A percentile compares a stretch with the other conserved stretches of the same genome.
Evolutionary conservation across 2,113 vertebrate species (phyloP).

Genomic region (Vulpes ferrilata): DNA sequence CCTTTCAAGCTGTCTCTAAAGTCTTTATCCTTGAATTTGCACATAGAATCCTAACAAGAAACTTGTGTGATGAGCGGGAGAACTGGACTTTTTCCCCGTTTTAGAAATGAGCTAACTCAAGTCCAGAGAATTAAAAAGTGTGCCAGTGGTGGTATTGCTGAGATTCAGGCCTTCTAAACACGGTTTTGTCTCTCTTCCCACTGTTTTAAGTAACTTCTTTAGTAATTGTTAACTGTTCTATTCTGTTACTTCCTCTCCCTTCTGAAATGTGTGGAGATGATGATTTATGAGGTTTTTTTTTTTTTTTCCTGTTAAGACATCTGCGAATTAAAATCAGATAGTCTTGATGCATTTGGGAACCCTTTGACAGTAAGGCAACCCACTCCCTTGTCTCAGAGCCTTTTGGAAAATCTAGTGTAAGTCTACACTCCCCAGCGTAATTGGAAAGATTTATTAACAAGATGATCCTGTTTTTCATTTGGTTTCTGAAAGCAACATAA

Average conservation of each 20-base stretch:
- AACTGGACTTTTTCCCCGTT: not conserved
- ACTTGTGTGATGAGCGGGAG: not conserved
- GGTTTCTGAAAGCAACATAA: conserved; percentile 79
- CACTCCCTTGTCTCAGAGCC: not conserved
- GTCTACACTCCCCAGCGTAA: conserved; percentile 4
- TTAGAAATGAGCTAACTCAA: conserved; percentile 24
- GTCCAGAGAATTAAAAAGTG: conserved; percentile 41
- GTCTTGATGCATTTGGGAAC: conserved; percentile 41
- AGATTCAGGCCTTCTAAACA: conserved; percentile 15
- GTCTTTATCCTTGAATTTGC: conserved; percentile 32
- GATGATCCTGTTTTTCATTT: conserved; percentile 83
- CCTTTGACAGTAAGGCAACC: conserved; percentile 18
- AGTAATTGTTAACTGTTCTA: conserved; percentile 71
- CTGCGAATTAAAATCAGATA: conserved; percentile 66
- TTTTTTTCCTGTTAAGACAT: conserved; percentile 31
- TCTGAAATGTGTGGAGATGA: conserved; percentile 62
- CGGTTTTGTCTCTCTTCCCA: conserved; percentile 44
- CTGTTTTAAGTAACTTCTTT: conserved; percentile 54
- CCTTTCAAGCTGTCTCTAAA: conserved; percentile 9
- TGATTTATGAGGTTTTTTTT: conserved; percentile 45
- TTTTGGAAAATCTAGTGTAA: conserved; percentile 50
- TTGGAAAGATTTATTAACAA: conserved; percentile 83
- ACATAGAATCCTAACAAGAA: not conserved
- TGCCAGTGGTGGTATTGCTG: not conserved
- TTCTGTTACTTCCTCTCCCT: conserved; percentile 61